Evolutionary conservation across 2,888 invertebrate species (phyloP), one percentile per base, ranked within the genome.

Genomic region (Sarcophaga caerulescens): DNA sequence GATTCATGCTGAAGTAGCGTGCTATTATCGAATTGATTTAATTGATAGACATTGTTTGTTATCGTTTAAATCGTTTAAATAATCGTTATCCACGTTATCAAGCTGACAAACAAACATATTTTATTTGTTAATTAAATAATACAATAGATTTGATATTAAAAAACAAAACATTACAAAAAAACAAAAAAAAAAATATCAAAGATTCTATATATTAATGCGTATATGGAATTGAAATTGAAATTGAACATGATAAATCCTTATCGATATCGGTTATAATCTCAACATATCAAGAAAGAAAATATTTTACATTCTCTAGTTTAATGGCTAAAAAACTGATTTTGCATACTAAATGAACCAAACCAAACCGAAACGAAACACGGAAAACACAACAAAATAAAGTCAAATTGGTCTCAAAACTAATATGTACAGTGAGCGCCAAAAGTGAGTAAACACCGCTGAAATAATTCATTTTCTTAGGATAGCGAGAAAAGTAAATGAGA

Each of bases 221-320:
- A 35, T 74, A 79, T 59, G 78, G 73, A 84, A 84, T 84, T 84
- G 69, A 65, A 84, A 84, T 84, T 84, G 69, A 65, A 70, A 59
- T 68, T 63, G 70, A 84, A 75, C 74, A 75, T 4, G 17, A 52
- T 65, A 79, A 84, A 84, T 84, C 84, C 78, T 84, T 79, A 79
- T 11, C 68, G 71, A 60, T n/a, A n/a, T 76, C 25, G 35, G n/a
- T 70, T 71, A 84, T 86, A 84, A 84, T 81, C 84, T 86, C 66
- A 78, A 86, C 86, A 86, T 86, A 86, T 86, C 84, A 86, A 81
- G 2, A 10, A 77, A 77, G 14, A 66, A 47, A 83, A 78, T 81
- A 84, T 73, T 84, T 81, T 81, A 12, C 74, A 65, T 59, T 84
- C 60, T 62, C 12, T 45, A 25, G 25, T 71, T 77, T 60, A 70